Evolutionary conservation across 2,888 invertebrate species (phyloP), one percentile per base, ranked within the genome.

Genomic region (Ecdyonurus torrentis): DNA sequence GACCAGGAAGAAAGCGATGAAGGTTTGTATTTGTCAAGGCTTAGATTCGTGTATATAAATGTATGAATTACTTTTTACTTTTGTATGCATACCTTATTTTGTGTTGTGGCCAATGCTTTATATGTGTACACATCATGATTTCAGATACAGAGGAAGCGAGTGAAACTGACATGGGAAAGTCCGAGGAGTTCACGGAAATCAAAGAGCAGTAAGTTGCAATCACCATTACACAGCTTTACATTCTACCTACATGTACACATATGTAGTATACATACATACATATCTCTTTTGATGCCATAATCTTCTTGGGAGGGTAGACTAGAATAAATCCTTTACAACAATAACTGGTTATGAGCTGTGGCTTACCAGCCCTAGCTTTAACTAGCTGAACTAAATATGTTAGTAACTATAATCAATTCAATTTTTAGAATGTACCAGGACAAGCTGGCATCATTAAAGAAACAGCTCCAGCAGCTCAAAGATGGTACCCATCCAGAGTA

Each of bases 111-210:
- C n/a, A n/a, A n/a, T n/a, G n/a, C n/a, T n/a, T n/a, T n/a, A n/a
- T n/a, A n/a, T n/a, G n/a, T n/a, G n/a, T n/a, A n/a, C n/a, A n/a
- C n/a, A n/a, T n/a, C n/a, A n/a, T n/a, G n/a, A n/a, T 71, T 71
- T 61, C 69, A 87, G 95, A 95, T 74, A 96, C 96, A 0, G 96
- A 95, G 76, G 96, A 96, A 78, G 95, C 95, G 0, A 94, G 94
- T 75, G 96, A 96, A 76, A 91, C 92, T n/a, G 95, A 95, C 69
- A 84, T 87, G 76, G 86, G 89, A 53, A 85, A 87, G 71, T 83
- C 84, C 68, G 87, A 88, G 72, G 87, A 87, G 69, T 88, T 86
- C 37, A 81, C 87, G 25, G 91, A 91, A 77, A 87, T 91, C 64
- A 91, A 91, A 75, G 91, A 92, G 76, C 91, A 91, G 88, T 89